Evolutionary conservation across 2,888 invertebrate species (phyloP).

Genomic region (Drosophila pseudotakahashii): DNA sequence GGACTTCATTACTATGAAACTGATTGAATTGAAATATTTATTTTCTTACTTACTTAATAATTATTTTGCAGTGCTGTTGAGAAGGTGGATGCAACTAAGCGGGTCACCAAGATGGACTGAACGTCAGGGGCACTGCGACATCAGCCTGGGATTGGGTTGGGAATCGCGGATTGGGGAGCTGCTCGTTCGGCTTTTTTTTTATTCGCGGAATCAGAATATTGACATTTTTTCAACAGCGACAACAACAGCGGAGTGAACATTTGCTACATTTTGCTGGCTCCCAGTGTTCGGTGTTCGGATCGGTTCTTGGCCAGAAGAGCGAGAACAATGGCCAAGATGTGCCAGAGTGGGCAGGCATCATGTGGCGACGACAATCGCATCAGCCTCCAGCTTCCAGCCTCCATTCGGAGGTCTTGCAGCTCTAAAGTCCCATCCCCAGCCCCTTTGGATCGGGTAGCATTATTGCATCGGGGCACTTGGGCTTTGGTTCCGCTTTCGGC

Average conservation of each 20-base stretch:
- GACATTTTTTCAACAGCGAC: slow-evolving; percentile 76
- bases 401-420: neutral
- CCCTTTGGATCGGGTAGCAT: slow-evolving; percentile 11
- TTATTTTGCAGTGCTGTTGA: slow-evolving; percentile 5
- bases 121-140: slow-evolving; percentile 49
- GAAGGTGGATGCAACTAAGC: slow-evolving; percentile 51
- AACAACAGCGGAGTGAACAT: slow-evolving; percentile 49
- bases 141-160: slow-evolving; percentile 49
- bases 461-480: slow-evolving; percentile 40
- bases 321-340: slow-evolving; percentile 76
- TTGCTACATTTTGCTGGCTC: slow-evolving; percentile 67
- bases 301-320: slow-evolving; percentile 20
- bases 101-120: slow-evolving; percentile 55
- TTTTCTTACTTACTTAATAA: neutral
- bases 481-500: slow-evolving; percentile 48
- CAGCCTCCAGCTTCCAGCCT: slow-evolving; percentile 9
- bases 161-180: slow-evolving; percentile 26
- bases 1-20: too few species aligned
- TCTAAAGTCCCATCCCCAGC: neutral
- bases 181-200: slow-evolving; percentile 60
- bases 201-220: slow-evolving; percentile 83
- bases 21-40: too few species aligned
- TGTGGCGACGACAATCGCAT: slow-evolving; percentile 65
- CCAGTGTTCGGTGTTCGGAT: slow-evolving; percentile 49
- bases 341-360: slow-evolving; percentile 77